Conservation (phyloP, 53 echinoderm and acorn worm species). For the Astropecten irregularis region DNA sequence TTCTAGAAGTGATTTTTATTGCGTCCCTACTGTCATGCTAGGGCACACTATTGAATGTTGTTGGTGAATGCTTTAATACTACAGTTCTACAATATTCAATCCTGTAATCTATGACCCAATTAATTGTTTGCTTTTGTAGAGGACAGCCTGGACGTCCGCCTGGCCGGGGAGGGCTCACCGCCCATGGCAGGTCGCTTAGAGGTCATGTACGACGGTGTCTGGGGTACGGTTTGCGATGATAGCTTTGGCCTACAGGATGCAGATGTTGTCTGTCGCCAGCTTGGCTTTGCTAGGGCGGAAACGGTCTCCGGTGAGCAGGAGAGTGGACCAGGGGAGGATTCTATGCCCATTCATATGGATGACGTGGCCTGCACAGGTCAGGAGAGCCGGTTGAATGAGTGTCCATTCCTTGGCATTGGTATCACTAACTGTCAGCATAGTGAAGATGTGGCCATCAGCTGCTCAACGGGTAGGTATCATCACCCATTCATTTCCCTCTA, state of each 20-base stretch:
- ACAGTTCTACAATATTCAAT: no score
- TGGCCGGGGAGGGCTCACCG: constrained; percentile 2
- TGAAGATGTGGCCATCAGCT: constrained; percentile 50
- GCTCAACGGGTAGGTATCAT: constrained; percentile 8
- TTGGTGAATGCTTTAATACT: no score
- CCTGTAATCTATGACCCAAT: no score
- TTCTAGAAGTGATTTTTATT: no score
- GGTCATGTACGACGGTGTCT: constrained; percentile 22
- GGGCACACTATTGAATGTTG: no score
- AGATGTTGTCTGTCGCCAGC: constrained; percentile 47
- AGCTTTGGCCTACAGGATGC: constrained; percentile 35
- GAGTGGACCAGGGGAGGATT: constrained; percentile 22
- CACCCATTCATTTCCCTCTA: not conserved
- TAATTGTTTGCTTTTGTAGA: not conserved
- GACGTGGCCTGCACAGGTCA: constrained; percentile 30
- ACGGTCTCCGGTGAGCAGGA: not conserved
- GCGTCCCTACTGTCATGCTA: no score
- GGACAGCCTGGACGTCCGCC: constrained; percentile 9
- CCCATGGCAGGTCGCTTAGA: constrained; percentile 37
- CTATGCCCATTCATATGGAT: constrained; percentile 30
- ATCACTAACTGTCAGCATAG: constrained; percentile 43
- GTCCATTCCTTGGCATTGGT: constrained; percentile 33
- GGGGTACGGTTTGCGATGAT: constrained; percentile 62
- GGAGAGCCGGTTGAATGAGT: not conserved
- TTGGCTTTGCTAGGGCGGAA: constrained; percentile 9